These are phyloP conservation scores for Thymelicus lineola DNA, from an alignment of 2,888 invertebrate species.

Conservation along the genomic window DNA sequence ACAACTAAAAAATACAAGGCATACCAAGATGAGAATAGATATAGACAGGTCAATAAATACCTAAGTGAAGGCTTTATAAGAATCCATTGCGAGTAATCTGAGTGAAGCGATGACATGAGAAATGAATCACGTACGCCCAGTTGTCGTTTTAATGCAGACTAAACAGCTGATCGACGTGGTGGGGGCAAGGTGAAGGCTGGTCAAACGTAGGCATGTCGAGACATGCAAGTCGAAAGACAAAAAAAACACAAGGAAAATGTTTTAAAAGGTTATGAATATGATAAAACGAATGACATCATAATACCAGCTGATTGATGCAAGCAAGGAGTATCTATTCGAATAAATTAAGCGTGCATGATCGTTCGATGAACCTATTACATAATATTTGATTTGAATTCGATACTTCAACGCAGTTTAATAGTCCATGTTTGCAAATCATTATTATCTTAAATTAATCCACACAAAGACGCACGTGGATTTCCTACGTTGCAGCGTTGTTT, in stretches of 20 bases:
- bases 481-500: not conserved
- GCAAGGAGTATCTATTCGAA: conserved; percentile 45
- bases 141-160: conserved; percentile 67
- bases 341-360: conserved; percentile 37
- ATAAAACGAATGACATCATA: conserved; percentile 62
- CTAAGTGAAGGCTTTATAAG: conserved; percentile 54
- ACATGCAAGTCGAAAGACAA: conserved; percentile 57
- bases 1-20: conserved; percentile 61
- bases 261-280: conserved; percentile 51
- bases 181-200: conserved; percentile 63
- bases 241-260: conserved; percentile 45
- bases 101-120: conserved; percentile 67
- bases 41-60: conserved; percentile 67
- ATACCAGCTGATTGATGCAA: conserved; percentile 58
- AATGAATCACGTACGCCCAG: conserved; percentile 73
- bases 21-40: conserved; percentile 55
- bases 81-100: conserved; percentile 58
- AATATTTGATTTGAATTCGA: conserved; percentile 25
- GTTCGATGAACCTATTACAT: conserved; percentile 38
- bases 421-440: conserved; percentile 26
- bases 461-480: conserved; percentile 5
- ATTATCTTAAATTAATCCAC: not conserved
- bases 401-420: conserved; percentile 20
- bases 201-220: conserved; percentile 57
- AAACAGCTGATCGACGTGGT: conserved; percentile 66